Conservation (phyloP, 2,113 vertebrate genomes). For the Ochotona princeps region DNA sequence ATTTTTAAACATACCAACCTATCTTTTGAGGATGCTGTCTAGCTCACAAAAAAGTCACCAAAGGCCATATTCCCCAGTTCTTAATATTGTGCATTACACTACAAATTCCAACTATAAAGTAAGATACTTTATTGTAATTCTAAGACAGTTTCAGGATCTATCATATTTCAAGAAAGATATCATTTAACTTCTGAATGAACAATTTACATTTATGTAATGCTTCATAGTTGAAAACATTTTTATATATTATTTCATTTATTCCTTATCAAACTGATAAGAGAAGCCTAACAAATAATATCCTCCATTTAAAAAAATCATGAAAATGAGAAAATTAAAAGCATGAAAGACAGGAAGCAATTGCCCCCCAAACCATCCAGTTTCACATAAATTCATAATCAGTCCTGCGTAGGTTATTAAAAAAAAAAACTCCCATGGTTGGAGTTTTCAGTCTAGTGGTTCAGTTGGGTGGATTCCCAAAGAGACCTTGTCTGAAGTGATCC, state of each 20-base stretch:
- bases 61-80: conserved; percentile 11
- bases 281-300: background rate
- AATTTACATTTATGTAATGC: conserved; percentile 22
- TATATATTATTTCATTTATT: background rate
- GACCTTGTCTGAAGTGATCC: no score
- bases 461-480: no score
- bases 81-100: conserved; percentile 17
- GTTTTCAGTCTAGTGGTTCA: no score
- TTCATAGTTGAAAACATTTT: conserved; percentile 20
- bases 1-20: background rate
- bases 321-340: conserved; percentile 1
- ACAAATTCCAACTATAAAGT: conserved; percentile 34
- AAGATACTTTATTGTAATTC: conserved; percentile 40
- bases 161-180: background rate
- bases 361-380: background rate
- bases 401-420: no score
- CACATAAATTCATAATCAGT: background rate
- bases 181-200: conserved; percentile 22
- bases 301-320: conserved; percentile 19
- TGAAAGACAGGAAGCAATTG: conserved; percentile 51
- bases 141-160: conserved; percentile 11
- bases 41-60: conserved; percentile 45
- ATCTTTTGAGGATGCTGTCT: background rate
- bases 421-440: no score
- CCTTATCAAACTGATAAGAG: background rate